Evolutionary conservation across 2,888 invertebrate genomes (phyloP).

Genomic region (Alcis repandata): DNA sequence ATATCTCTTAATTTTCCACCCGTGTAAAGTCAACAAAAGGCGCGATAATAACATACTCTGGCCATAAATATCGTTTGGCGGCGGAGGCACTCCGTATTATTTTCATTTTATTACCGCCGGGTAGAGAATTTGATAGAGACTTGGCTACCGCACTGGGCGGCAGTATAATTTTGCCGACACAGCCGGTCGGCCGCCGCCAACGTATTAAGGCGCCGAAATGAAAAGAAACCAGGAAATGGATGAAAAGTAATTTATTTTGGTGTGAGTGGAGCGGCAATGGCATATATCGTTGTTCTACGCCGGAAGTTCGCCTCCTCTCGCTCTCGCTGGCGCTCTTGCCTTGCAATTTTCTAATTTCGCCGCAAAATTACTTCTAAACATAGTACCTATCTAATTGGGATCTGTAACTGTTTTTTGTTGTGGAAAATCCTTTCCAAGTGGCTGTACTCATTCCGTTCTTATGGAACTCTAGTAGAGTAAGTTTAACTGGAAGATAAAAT

Average conservation of each 20-base stretch:
- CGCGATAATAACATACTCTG: slow-evolving; percentile 69
- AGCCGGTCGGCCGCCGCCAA: slow-evolving; percentile 70
- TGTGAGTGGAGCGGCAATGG: slow-evolving; percentile 63
- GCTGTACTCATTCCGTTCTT: slow-evolving; percentile 20
- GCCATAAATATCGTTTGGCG: slow-evolving; percentile 71
- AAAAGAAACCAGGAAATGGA: slow-evolving; percentile 77
- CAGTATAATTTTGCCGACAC: slow-evolving; percentile 77
- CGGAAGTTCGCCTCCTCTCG: slow-evolving; percentile 34
- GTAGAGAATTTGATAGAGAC: slow-evolving; percentile 78
- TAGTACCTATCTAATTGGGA: slow-evolving; percentile 67
- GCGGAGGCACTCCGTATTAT: slow-evolving; percentile 71
- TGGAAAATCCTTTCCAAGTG: slow-evolving; percentile 32
- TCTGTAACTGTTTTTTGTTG: slow-evolving; percentile 51
- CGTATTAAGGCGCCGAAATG: slow-evolving; percentile 77
- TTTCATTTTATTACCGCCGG: slow-evolving; percentile 78
- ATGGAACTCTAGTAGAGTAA: slow-evolving; percentile 41
- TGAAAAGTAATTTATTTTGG: slow-evolving; percentile 77
- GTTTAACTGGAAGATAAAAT: slow-evolving; percentile 51
- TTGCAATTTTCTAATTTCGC: slow-evolving; percentile 65
- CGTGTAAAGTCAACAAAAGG: slow-evolving; percentile 61
- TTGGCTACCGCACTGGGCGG: slow-evolving; percentile 74
- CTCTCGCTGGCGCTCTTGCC: slow-evolving; percentile 23
- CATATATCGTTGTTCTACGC: slow-evolving; percentile 45
- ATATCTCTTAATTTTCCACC: slow-evolving; percentile 36
- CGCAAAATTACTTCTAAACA: slow-evolving; percentile 68